Conservation (phyloP, 2,797 vertebrate genomes). For the Rhynchotus rufescens region DNA sequence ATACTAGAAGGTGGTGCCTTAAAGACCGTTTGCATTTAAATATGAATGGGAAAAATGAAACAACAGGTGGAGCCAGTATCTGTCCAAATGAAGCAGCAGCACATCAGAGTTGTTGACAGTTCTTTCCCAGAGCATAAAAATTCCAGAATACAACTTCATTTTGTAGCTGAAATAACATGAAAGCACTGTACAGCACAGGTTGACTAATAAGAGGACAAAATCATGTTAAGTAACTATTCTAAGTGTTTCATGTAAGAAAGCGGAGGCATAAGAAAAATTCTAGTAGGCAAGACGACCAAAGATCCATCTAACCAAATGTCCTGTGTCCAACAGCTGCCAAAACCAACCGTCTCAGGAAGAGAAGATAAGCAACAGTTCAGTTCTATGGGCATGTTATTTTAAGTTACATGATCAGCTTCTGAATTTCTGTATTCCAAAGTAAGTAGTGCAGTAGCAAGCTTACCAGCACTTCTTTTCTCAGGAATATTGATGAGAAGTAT, state of each 20-base stretch:
- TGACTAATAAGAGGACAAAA: neutral
- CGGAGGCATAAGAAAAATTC: neutral
- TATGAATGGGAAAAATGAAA: neutral
- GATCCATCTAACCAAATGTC: neutral
- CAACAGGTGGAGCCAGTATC: neutral
- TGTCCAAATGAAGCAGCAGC: slow-evolving; percentile 6
- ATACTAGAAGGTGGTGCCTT: slow-evolving; percentile 3
- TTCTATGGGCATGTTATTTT: neutral
- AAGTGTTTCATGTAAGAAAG: neutral
- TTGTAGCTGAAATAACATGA: neutral
- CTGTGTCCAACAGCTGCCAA: neutral
- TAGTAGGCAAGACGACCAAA: neutral
- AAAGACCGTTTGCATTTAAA: neutral
- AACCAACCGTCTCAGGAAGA: neutral
- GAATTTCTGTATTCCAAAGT: neutral
- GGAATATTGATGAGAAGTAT: neutral
- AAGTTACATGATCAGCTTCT: neutral
- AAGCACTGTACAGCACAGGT: neutral
- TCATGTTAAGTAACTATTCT: neutral
- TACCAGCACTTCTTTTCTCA: neutral
- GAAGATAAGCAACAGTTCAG: neutral
- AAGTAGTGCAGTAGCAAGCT: neutral
- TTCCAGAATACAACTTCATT: neutral
- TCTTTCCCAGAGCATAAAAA: neutral
- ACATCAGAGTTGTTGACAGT: neutral